Evolutionary conservation across 2,113 vertebrate species (phyloP).

Genomic region (Pseudorhombus dupliciocellatus): DNA sequence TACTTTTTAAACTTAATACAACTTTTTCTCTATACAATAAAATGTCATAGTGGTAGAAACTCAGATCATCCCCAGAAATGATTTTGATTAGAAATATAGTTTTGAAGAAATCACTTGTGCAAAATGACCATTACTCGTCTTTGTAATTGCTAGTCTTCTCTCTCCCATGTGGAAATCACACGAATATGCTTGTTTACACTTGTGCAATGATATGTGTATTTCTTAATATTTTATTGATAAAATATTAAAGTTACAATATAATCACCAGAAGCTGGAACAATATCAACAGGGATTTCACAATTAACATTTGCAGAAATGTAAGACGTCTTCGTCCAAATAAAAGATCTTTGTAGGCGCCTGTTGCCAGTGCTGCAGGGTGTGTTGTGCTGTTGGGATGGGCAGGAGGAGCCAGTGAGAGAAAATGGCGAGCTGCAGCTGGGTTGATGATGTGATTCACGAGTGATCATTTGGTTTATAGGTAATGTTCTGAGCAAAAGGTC

Average conservation of each 20-base stretch:
- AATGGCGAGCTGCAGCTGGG: background rate
- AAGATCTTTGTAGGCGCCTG: constrained; percentile 13
- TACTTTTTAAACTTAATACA: no score
- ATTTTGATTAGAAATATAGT: no score
- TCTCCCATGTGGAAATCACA: background rate
- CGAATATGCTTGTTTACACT: background rate
- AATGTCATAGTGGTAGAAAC: no score
- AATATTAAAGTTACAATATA: background rate
- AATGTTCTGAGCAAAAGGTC: background rate
- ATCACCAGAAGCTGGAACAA: background rate
- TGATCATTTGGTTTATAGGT: background rate
- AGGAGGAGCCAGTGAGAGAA: background rate
- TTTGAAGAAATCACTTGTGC: no score
- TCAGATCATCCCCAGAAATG: no score
- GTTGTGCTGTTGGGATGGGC: background rate
- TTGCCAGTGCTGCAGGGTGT: background rate
- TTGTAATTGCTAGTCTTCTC: background rate
- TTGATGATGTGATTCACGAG: background rate
- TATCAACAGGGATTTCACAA: background rate
- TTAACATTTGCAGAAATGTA: background rate
- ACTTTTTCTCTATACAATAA: no score
- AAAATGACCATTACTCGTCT: no score
- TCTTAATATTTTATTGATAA: background rate
- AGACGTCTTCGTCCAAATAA: background rate
- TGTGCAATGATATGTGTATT: background rate